Conservation (phyloP, 2,113 vertebrate species). For the Nerophis ophidion region DNA sequence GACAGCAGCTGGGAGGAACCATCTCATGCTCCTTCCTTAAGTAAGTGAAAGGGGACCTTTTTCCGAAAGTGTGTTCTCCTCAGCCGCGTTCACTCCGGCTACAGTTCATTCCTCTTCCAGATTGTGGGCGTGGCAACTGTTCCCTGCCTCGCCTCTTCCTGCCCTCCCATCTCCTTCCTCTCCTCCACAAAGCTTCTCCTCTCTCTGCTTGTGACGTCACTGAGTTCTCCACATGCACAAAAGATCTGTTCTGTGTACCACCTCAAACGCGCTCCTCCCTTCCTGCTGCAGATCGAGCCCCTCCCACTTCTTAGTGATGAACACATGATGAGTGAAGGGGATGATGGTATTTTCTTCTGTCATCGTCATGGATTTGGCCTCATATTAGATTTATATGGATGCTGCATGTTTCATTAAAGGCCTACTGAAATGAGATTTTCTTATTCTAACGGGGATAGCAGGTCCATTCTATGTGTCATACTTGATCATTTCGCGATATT, state of each 20-base stretch:
- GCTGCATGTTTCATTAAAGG: slow-evolving; percentile 19
- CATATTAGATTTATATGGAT: slow-evolving; percentile 11
- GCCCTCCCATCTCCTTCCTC: slow-evolving; percentile 63
- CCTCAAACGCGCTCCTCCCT: slow-evolving; percentile 43
- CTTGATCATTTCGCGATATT: no score
- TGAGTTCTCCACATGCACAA: slow-evolving; percentile 47
- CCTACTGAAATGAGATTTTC: no score
- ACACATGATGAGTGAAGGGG: slow-evolving; percentile 47
- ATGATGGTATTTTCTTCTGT: slow-evolving; percentile 31
- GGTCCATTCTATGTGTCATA: no score
- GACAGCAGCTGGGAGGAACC: slow-evolving; percentile 1
- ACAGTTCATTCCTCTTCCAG: slow-evolving; percentile 34
- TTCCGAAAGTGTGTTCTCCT: background rate
- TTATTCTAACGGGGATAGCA: no score
- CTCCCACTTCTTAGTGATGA: slow-evolving; percentile 33
- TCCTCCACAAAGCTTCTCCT: slow-evolving; percentile 69
- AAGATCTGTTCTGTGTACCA: slow-evolving; percentile 54
- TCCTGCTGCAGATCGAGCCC: slow-evolving; percentile 27
- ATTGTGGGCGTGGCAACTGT: slow-evolving; percentile 55
- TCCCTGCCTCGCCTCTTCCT: slow-evolving; percentile 63
- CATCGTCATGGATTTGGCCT: slow-evolving; percentile 42
- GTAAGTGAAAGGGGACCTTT: background rate
- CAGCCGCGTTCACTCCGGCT: slow-evolving; percentile 20
- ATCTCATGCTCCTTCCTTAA: slow-evolving; percentile 12
- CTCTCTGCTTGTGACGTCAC: slow-evolving; percentile 66